These are phyloP conservation scores for Drosophila persimilis DNA, from an alignment of 1,140 invertebrate genomes.

Conservation along the genomic window DNA sequence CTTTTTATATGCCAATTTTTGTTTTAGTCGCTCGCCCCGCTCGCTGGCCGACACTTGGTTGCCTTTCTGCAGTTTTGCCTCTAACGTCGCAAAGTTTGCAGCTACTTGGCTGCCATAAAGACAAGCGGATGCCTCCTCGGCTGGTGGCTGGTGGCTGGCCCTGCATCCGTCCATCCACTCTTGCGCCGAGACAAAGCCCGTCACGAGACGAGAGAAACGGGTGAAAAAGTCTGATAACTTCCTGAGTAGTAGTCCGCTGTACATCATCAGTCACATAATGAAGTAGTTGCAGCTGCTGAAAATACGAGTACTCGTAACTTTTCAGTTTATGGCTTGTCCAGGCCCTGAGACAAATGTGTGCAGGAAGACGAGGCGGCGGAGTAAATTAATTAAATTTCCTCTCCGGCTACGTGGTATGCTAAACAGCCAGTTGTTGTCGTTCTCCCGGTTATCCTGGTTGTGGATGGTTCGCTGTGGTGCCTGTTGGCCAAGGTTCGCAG, in stretches of 20 bases:
- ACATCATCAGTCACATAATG: constrained; percentile 80
- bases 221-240: constrained; percentile 65
- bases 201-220: constrained; percentile 23
- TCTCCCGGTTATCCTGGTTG: constrained; percentile 3
- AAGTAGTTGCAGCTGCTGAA: constrained; percentile 74
- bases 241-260: constrained; percentile 44
- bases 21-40: constrained; percentile 13
- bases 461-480: background rate
- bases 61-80: constrained; percentile 41
- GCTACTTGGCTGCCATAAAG: constrained; percentile 58
- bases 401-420: constrained; percentile 58
- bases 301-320: constrained; percentile 54
- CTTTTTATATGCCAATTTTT: constrained; percentile 79
- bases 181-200: constrained; percentile 6
- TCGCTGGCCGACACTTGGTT: constrained; percentile 38
- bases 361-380: constrained; percentile 14
- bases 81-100: constrained; percentile 52
- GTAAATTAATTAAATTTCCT: constrained; percentile 71
- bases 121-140: constrained; percentile 44
- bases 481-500: constrained; percentile 15
- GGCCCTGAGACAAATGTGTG: constrained; percentile 30
- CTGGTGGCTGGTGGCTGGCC: constrained; percentile 1
- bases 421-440: constrained; percentile 33
- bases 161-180: constrained; percentile 25
- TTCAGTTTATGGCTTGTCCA: constrained; percentile 73